These are phyloP conservation scores for Rhinichthys osculus DNA, from an alignment of 2,797 vertebrate genomes.

Conservation along the genomic window DNA sequence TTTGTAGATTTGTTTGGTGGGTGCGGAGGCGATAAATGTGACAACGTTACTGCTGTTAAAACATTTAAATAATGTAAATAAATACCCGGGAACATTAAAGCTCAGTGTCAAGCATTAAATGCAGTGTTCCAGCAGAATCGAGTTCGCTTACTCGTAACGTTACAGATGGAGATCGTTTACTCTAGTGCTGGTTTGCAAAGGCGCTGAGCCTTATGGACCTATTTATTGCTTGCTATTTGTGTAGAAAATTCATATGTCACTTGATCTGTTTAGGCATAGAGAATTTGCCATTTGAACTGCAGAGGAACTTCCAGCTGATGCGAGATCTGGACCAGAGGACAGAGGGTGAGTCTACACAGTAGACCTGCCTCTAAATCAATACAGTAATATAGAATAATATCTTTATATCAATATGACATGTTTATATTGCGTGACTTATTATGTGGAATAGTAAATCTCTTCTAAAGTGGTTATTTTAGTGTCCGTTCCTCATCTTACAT, in stretches of 20 bases:
- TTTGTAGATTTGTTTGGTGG: background rate
- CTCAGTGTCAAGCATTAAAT: background rate
- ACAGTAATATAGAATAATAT: background rate
- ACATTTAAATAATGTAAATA: no score
- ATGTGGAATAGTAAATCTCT: background rate
- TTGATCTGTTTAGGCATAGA: conserved; percentile 80
- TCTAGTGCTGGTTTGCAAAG: background rate
- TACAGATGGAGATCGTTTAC: background rate
- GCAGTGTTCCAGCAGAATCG: background rate
- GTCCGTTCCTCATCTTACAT: background rate
- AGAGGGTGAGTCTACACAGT: conserved; percentile 76
- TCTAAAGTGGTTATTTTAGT: background rate
- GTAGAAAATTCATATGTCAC: background rate
- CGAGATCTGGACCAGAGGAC: conserved; percentile 88
- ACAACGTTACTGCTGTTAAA: background rate
- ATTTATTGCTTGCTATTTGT: background rate
- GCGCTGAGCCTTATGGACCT: background rate
- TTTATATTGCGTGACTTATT: background rate
- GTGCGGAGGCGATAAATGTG: background rate
- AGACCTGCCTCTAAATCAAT: background rate
- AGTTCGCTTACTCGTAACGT: background rate
- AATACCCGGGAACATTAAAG: background rate
- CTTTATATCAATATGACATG: background rate
- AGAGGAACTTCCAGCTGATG: conserved; percentile 91
- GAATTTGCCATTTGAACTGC: conserved; percentile 88